Evolutionary conservation across 1,140 invertebrate genomes (phyloP), one percentile per base, ranked within the genome.

Genomic region (Aphelinus atriplicis): DNA sequence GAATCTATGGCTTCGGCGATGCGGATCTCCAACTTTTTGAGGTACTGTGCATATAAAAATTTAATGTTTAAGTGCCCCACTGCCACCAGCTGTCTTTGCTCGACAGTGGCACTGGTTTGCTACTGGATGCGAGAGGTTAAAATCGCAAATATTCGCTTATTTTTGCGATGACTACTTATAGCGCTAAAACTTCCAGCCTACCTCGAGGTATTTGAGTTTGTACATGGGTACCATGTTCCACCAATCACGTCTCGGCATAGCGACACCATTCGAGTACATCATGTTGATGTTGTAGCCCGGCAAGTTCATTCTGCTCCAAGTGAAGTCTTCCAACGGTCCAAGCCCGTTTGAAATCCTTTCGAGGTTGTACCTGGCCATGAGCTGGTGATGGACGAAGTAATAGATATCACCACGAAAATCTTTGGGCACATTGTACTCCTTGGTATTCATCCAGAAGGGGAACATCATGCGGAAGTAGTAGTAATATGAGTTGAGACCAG

Each of bases 401-500:
- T 90, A 92, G 2, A 90, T 80, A 78, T 92, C 90, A 66, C 90
- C 91, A 67, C 91, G 90, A 75, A 90, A 86, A n/a, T 87, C 83
- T 73, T 88, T 89, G n/a, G 88, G 82, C 42, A 91, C 85, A n/a
- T 87, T 83, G 42, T 89, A 83, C 45, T 90, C 85, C 43, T 89
- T 86, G 57, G 88, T 87, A 51, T 87, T 88, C 79, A 92, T 81
- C 90, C 90, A 93, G 89, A 91, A 91, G 64, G 93, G 92, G 84
- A 91, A 91, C 50, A 90, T 86, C 65, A 89, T 83, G 76, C 93
- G 91, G 87, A 91, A 90, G 84, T 93, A 91, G 84, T 90, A 93
- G 87, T 94, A 93, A 83, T 89, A 93, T 2, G 90, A 81, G 84
- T 94, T 95, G 66, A 93, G 85, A 58, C 90, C 90, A 72, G 92